Conservation (phyloP, 1,140 invertebrate species). For the Chrysopa pallens region DNA sequence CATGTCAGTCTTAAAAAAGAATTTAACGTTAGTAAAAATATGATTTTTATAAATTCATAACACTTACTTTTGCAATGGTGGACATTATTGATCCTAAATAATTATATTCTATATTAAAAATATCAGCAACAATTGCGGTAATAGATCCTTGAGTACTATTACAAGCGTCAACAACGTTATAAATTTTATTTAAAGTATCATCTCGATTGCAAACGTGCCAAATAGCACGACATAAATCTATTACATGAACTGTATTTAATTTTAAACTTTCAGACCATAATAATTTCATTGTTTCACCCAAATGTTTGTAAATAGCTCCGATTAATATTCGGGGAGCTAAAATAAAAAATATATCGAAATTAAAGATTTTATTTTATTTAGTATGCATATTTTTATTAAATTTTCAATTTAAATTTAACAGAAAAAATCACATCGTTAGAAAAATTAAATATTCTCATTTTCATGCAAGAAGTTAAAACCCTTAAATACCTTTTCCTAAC, state of each 20-base stretch:
- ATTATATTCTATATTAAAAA: constrained; percentile 74
- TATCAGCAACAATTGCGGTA: constrained; percentile 55
- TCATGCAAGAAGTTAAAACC: too few species aligned
- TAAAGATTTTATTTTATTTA: too few species aligned
- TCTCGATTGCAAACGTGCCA: constrained; percentile 42
- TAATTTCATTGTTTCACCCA: constrained; percentile 79
- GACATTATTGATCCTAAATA: constrained; percentile 68
- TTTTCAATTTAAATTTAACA: too few species aligned
- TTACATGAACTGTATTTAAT: constrained; percentile 76
- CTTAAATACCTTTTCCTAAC: too few species aligned
- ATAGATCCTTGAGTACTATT: constrained; percentile 68
- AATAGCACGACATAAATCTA: constrained; percentile 61
- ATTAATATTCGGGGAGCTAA: constrained; percentile 66
- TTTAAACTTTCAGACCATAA: constrained; percentile 70
- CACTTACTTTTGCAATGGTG: constrained; percentile 51
- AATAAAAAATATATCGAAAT: constrained; percentile 10
- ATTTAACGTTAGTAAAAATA: not conserved
- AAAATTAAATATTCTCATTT: too few species aligned
- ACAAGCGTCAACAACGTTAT: constrained; percentile 68
- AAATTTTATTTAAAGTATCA: constrained; percentile 30
- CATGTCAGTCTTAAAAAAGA: constrained; percentile 39
- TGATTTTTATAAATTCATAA: constrained; percentile 1
- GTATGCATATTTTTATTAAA: too few species aligned
- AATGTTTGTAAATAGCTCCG: constrained; percentile 72
- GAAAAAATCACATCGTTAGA: too few species aligned